These are phyloP conservation scores for Danionella cerebrum DNA, from an alignment of 2,113 vertebrate species.

Conservation along the genomic window DNA sequence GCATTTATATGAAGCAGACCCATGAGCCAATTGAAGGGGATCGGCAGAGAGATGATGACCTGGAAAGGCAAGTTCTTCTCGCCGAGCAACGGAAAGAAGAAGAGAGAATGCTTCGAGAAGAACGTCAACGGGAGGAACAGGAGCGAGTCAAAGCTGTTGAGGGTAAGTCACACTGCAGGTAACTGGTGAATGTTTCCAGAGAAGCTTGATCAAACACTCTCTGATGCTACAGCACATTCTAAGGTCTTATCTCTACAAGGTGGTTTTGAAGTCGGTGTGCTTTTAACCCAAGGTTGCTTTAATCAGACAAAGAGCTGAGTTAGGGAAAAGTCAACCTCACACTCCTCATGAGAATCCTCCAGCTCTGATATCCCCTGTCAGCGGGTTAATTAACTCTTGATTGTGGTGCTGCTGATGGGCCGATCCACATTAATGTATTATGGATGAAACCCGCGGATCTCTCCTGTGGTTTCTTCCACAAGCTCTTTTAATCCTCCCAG, in stretches of 20 bases:
- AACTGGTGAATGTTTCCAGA: background rate
- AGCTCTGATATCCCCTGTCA: slow-evolving; percentile 61
- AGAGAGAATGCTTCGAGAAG: slow-evolving; percentile 81
- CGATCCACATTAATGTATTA: slow-evolving; percentile 60
- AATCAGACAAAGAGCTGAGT: slow-evolving; percentile 3
- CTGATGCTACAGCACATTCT: background rate
- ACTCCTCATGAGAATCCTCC: slow-evolving; percentile 35
- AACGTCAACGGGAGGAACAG: slow-evolving; percentile 79
- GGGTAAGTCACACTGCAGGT: slow-evolving; percentile 61
- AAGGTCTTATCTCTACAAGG: slow-evolving; percentile 18
- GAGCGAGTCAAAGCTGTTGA: slow-evolving; percentile 91
- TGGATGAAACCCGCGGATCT: slow-evolving; percentile 55
- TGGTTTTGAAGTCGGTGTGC: background rate
- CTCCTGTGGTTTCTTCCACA: slow-evolving; percentile 47
- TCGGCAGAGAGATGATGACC: slow-evolving; percentile 81
- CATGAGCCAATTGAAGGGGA: slow-evolving; percentile 57
- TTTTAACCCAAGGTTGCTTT: slow-evolving; percentile 22
- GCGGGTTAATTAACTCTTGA: slow-evolving; percentile 62
- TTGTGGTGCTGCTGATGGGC: slow-evolving; percentile 50
- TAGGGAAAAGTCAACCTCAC: slow-evolving; percentile 4
- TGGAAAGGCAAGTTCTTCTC: slow-evolving; percentile 81
- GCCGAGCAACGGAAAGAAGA: slow-evolving; percentile 88
- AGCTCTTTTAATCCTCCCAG: slow-evolving; percentile 56
- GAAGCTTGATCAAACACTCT: background rate
- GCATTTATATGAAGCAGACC: slow-evolving; percentile 56